Base-by-base conservation (phyloP, 2,888 invertebrate genomes). In the Cremastinae sp. region DNA sequence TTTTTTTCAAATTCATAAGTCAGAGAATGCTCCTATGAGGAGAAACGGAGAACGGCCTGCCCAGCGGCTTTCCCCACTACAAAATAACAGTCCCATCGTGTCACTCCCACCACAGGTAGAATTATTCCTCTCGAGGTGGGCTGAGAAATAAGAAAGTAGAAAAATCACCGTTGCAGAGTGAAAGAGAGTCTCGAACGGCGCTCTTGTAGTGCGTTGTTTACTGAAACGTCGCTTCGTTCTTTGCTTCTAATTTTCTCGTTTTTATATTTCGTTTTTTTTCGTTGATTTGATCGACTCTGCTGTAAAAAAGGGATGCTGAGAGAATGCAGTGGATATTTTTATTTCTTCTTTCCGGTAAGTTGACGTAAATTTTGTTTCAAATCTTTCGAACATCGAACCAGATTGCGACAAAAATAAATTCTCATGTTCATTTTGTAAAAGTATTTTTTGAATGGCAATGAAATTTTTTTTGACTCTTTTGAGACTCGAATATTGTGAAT, bases 101-200 rank as follows among this genome's bases (percentile, higher is more conserved):
- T 69, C 55, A 37, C 68, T 72, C 76, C 76, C 76, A 69, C 76
- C 68, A 69, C 69, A 10, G 41, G 14, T 45, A 43, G 16, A 45
- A 43, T 61, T 62, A 43, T 16, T 64, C n/a, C n/a, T 75, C 75
- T 56, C 65, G 49, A 59, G 56, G 49, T 58, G 53, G 59, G 45
- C 72, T 41, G 78, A 81, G 82, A 82, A 84, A 85, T 82, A 81
- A 85, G 86, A 86, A 85, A 85, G 86, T 84, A 80, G 8, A 68
- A 75, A 41, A 61, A 69, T 51, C 47, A 45, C 41, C 49, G 56
- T 43, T 35, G 18, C 18, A 49, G 47, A 64, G 20, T 58, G 58
- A 65, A 65, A 14, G 18, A 76, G 62, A 75, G 66, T 66, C 73
- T 74, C 69, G 78, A 80, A 66, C 59, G 81, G 28, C 12, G 39